Evolutionary conservation across 2,888 invertebrate genomes (phyloP).

Genomic region (Eubasilissa splendida): DNA sequence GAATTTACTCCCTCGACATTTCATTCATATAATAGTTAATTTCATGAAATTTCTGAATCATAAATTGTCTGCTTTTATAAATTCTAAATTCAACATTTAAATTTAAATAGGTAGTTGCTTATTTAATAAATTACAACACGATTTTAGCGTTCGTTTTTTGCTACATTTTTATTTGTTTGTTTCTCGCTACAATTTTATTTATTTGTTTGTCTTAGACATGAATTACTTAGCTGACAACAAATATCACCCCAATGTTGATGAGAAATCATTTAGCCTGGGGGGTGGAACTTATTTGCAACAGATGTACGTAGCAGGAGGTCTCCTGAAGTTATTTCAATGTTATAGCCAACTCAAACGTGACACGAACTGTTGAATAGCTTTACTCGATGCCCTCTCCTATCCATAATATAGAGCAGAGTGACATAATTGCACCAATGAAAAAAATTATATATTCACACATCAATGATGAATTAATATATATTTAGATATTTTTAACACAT

Average conservation of each 20-base stretch:
- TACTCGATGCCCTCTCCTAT: not conserved
- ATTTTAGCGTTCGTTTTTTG: no score
- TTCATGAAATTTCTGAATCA: no score
- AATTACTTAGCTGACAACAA: conserved; percentile 18
- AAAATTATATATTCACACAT: not conserved
- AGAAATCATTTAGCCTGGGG: conserved; percentile 42
- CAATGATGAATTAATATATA: no score
- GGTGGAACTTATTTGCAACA: conserved; percentile 43
- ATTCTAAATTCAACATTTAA: no score
- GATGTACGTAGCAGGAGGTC: conserved; percentile 33
- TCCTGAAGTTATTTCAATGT: conserved; percentile 30
- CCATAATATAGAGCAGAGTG: no score
- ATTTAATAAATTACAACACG: no score
- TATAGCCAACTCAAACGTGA: conserved; percentile 10
- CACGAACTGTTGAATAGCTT: conserved; percentile 26
- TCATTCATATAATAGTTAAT: no score
- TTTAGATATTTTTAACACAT: no score
- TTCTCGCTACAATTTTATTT: not conserved
- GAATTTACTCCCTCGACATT: no score
- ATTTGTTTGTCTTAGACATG: conserved; percentile 11
- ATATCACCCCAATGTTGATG: conserved; percentile 41
- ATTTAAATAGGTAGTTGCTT: no score
- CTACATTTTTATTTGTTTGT: no score
- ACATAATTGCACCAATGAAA: conserved; percentile 9
- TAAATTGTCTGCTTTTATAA: no score